Base-by-base conservation (phyloP, 2,113 vertebrate species). In the Callospermophilus lateralis region DNA sequence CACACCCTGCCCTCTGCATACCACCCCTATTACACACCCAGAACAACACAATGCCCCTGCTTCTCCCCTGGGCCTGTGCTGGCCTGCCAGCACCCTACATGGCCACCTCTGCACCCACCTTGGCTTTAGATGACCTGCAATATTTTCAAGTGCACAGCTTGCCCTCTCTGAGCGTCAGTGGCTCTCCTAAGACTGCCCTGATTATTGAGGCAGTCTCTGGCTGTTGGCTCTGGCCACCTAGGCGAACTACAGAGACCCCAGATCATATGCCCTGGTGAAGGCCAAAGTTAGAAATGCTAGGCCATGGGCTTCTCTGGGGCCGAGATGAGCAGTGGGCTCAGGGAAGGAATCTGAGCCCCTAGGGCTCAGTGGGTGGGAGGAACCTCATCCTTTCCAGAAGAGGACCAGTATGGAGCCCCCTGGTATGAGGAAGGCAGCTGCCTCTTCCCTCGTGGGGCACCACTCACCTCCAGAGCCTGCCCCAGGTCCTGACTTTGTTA, bases 371-470 rank as follows among this genome's bases (percentile, higher is more conserved):
- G 72, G 58, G 37, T 45, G 3, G 61, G 28, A 39, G 39, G 8
- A 9, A 6, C 37, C 37, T 17, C 51, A 4, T 9, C 37, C 19
- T 67, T 67, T 37, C 6, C 0, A 45, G 76, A 48, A 26, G 22
- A 22, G 32, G n/a, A 11, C 24, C 28, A 11, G 3, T n/a, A 19
- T 28, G 24, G 39, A 74, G 34, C 48, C 79, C 2, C 0, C 0
- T 17, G 39, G 37, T 28, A 72, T 24, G 32, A 58, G 4, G 6
- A 26, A 22, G 10, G 20, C 63, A 17, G 70, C 8, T 37, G 42
- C 39, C 10, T 65, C 30, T 32, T 45, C 65, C 37, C 9, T 63
- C 19, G 48, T 0, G 9, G 92, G 15, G 2, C 39, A 4, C 65
- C 26, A 55, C 30, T 77, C 22, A 30, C 11, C 51, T n/a, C 30